These are phyloP conservation scores for Acronicta psi DNA, from an alignment of 2,888 invertebrate genomes.

Conservation along the genomic window DNA sequence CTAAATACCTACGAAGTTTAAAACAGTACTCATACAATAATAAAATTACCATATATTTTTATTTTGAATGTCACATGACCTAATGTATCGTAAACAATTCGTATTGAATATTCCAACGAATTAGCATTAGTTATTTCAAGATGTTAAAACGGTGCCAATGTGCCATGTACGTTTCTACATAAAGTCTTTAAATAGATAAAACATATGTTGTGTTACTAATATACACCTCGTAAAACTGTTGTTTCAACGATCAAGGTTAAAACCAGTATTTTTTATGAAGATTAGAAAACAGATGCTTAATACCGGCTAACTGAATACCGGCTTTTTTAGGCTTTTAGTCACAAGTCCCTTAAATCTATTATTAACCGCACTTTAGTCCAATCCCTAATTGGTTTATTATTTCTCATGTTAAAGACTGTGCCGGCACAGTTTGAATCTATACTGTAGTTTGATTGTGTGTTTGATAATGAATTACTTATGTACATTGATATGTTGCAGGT, in stretches of 20 bases:
- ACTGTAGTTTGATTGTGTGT: no score
- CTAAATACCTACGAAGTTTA: no score
- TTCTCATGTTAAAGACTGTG: background rate
- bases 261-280: slow-evolving; percentile 5
- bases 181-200: slow-evolving; percentile 44
- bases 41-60: no score
- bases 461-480: background rate
- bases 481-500: no score
- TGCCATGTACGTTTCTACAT: slow-evolving; percentile 26
- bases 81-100: slow-evolving; percentile 20
- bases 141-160: slow-evolving; percentile 35
- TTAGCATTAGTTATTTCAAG: slow-evolving; percentile 27
- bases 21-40: no score
- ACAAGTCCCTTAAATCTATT: no score
- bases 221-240: slow-evolving; percentile 53
- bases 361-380: no score
- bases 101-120: slow-evolving; percentile 29
- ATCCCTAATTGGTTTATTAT: no score
- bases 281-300: background rate
- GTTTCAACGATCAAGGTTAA: slow-evolving; percentile 59
- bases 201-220: slow-evolving; percentile 46
- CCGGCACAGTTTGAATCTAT: no score
- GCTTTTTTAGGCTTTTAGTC: background rate
- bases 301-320: background rate
- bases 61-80: slow-evolving; percentile 12